Base-by-base conservation (phyloP, 1,140 invertebrate species). In the Cataglyphis hispanica region DNA sequence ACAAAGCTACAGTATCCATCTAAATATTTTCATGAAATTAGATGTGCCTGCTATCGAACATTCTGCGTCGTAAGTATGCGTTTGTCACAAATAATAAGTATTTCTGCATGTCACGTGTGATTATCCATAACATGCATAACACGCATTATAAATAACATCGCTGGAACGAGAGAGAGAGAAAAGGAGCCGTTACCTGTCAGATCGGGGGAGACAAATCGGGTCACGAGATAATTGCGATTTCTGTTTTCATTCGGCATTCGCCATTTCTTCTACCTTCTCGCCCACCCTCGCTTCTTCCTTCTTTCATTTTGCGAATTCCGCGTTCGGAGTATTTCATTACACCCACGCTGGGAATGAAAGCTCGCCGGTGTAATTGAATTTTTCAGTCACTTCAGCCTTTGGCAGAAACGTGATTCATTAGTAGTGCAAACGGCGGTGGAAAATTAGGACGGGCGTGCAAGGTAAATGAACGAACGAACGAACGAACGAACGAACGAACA, bases 371-470 rank as follows among this genome's bases (percentile, higher is more conserved):
- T 89, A 89, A 90, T 90, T 89, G 85, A 87, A 90, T 89, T 89
- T 87, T 90, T 89, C 88, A 87, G 74, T 84, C 75, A 66, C 78
- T 75, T 58, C 87, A 80, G 46, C 60, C 78, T 77, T 67, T 31
- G 61, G 88, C 58, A 85, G 88, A 76, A 50, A 64, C 75, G 78
- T 83, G 89, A 90, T 90, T 91, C 89, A 90, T 91, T 89, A 91
- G 89, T 80, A 89, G 86, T 91, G 85, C 87, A 91, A 91, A 90
- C 85, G 74, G 63, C 50, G 25, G 43, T 74, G 75, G 69, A 85
- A 85, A 91, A 88, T 88, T 88, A 88, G 89, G 84, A 22, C 84
- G 75, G 72, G 86, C 83, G 76, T 87, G 87, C 84, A 87, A 90
- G 77, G 81, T 87, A 89, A 91, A 90, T 84, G 87, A 91, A 87